Base-by-base conservation (phyloP, 2,113 vertebrate genomes). In the Tachuris rubrigastra region DNA sequence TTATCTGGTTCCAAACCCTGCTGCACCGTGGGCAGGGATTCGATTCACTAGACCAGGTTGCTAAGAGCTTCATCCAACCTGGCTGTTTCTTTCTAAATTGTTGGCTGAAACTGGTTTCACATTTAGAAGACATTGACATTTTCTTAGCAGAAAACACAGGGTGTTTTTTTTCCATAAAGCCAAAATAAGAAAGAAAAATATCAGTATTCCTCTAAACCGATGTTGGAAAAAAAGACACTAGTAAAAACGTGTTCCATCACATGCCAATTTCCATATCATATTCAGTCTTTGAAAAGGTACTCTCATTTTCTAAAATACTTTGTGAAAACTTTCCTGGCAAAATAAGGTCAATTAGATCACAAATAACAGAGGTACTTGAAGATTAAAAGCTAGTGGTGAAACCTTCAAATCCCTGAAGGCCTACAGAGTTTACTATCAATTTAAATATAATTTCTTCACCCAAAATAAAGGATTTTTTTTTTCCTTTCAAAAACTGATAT, bases 301-400 rank as follows among this genome's bases (percentile, higher is more conserved):
- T 81, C 2, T 31, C 9, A 37, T 87, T 94, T 83, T 78, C 17
- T 62, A 35, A 92, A 95, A 85, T 19, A 62, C 7, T 69, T 49
- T 66, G n/a, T 80, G 59, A 92, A 90, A 83, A 55, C 19, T 93
- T 88, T 85, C 59, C 72, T 93, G 63, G 63, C 67, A 93, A 87
- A 91, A 93, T 66, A 69, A 82, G 42, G 9, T 53, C 62, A 62
- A 21, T 78, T 83, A 69, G 18, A 80, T 80, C 63, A 76, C 44
- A 92, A 88, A 87, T 56, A 41, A 13, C 19, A 42, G 37, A 39
- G 14, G 35, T 63, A 37, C 5, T 76, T 59, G 22, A 37, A 71
- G 59, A 81, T 62, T 59, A 47, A 85, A 93, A 85, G 28, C 9
- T 47, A 72, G 12, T 74, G 41, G 20, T 66, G n/a, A 85, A 89